A percentile compares a stretch with the other conserved stretches of the same genome.
These are phyloP conservation scores for Eubucco bourcierii DNA, from an alignment of 2,113 vertebrate species.

Conservation along the genomic window DNA sequence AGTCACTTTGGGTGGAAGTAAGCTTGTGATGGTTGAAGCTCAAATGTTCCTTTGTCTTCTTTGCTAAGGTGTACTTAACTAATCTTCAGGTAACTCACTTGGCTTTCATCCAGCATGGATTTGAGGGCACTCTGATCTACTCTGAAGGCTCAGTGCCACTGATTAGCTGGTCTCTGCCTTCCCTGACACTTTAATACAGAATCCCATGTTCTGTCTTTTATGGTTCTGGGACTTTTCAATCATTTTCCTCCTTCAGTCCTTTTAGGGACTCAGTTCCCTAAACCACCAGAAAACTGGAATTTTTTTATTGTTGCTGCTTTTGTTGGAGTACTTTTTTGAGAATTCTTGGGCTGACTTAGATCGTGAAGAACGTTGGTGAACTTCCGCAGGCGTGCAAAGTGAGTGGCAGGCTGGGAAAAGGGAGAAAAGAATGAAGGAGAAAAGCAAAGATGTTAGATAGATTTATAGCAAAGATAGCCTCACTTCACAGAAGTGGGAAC, in stretches of 20 bases:
- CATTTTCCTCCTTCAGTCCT: neutral
- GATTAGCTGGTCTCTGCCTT: neutral
- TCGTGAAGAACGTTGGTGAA: neutral
- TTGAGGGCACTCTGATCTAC: neutral
- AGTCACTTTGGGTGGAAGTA: neutral
- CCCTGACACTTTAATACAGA: neutral
- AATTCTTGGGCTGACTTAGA: neutral
- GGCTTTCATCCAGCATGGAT: neutral
- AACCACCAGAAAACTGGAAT: neutral
- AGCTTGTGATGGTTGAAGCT: neutral
- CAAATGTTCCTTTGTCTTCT: neutral
- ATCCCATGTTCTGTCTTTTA: neutral
- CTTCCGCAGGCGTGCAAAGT: neutral
- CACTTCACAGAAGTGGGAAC: neutral
- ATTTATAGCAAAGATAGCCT: neutral
- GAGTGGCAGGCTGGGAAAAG: neutral
- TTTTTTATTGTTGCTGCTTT: neutral
- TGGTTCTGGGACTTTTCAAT: neutral
- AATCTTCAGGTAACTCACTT: neutral
- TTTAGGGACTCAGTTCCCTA: neutral
- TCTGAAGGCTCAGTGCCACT: neutral
- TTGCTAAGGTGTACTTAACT: neutral
- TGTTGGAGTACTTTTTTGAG: neutral
- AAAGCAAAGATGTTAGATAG: neutral
- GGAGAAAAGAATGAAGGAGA: neutral